A percentile compares a stretch with the other conserved stretches of the same genome.
phyloP scores from a whole-genome alignment of 2,888 invertebrate species.

The Lagria hirta region DNA sequence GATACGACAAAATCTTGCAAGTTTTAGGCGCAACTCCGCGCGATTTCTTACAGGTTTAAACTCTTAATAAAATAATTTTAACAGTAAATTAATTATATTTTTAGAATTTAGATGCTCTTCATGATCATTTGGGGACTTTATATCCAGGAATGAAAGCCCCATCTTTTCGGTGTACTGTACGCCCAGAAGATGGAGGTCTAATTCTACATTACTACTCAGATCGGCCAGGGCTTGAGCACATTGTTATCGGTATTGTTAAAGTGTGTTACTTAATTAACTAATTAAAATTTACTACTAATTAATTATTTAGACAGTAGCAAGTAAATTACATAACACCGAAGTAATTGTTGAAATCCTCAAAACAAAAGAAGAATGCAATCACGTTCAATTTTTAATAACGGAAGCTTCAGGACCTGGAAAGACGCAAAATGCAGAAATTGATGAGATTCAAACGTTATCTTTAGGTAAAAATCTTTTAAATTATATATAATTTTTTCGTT shows the following conservation, averaged over 20 bases:
- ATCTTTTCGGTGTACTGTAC: constrained; percentile 91
- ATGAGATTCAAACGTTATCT: constrained; percentile 71
- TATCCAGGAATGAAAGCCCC: constrained; percentile 96
- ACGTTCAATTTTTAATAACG: constrained; percentile 90
- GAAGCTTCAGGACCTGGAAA: constrained; percentile 73
- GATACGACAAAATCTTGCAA: constrained; percentile 94
- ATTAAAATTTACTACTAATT: constrained; percentile 1
- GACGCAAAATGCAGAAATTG: constrained; percentile 67
- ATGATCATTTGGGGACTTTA: constrained; percentile 90
- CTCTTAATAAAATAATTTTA: constrained; percentile 3
- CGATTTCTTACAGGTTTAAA: constrained; percentile 84
- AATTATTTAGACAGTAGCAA: constrained; percentile 78
- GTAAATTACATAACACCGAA: constrained; percentile 88
- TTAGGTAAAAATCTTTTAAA: no score
- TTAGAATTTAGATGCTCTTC: constrained; percentile 93
- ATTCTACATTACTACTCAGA: constrained; percentile 96
- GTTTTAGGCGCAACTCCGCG: constrained; percentile 92
- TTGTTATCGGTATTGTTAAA: constrained; percentile 96
- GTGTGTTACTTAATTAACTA: constrained; percentile 52
- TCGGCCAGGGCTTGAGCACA: constrained; percentile 89
- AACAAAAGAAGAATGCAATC: constrained; percentile 85
- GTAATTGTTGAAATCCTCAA: constrained; percentile 89
- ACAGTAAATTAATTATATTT: constrained; percentile 31
- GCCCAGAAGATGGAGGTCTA: constrained; percentile 84
- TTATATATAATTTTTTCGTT: no score